These are phyloP conservation scores for Aleiodes leptofemur DNA, from an alignment of 2,888 invertebrate genomes.

Conservation along the genomic window DNA sequence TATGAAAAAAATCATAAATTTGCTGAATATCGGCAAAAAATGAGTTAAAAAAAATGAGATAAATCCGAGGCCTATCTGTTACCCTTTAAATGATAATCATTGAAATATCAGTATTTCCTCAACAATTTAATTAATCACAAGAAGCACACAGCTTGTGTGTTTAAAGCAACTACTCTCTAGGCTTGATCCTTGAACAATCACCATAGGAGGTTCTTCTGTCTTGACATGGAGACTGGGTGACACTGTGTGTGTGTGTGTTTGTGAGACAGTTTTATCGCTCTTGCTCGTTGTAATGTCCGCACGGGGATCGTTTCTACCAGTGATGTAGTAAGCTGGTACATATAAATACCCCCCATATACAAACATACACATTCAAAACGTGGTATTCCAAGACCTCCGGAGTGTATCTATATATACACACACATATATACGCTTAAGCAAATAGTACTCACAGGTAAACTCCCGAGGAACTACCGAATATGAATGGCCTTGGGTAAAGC, in stretches of 20 bases:
- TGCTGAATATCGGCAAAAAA: too few species aligned
- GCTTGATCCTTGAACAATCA: slow-evolving; percentile 28
- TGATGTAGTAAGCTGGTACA: slow-evolving; percentile 45
- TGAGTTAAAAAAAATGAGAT: too few species aligned
- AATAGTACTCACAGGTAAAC: slow-evolving; percentile 14
- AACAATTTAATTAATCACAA: not conserved
- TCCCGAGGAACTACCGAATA: slow-evolving; percentile 47
- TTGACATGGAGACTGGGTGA: slow-evolving; percentile 30
- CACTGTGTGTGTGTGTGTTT: slow-evolving; percentile 25
- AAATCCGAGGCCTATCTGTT: too few species aligned
- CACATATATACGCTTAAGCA: not conserved
- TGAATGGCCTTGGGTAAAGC: slow-evolving; percentile 47
- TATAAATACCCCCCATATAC: slow-evolving; percentile 22
- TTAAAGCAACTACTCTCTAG: not conserved
- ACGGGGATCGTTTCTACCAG: slow-evolving; percentile 48
- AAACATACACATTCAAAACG: not conserved
- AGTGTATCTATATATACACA: not conserved
- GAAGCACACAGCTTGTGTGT: not conserved
- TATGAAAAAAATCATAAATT: too few species aligned
- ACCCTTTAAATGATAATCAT: not conserved
- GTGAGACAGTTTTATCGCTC: slow-evolving; percentile 50
- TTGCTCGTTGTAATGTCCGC: slow-evolving; percentile 51
- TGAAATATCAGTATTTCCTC: not conserved
- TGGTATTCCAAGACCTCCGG: not conserved
- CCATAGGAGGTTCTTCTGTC: slow-evolving; percentile 38